Conservation (phyloP, 2,113 vertebrate species). For the Poicephalus meyeri region DNA sequence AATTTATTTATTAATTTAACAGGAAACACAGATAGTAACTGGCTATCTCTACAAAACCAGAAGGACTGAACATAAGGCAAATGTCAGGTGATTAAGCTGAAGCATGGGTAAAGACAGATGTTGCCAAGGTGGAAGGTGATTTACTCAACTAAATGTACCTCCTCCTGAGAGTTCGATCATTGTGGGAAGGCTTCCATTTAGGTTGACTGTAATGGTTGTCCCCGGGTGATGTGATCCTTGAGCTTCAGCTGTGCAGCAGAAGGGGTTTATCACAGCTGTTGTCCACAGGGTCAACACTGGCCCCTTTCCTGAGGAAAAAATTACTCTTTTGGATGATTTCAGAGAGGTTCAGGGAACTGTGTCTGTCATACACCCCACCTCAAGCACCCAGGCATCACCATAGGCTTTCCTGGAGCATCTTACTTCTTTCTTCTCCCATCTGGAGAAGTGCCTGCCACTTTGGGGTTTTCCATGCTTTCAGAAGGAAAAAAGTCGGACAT, state of each 20-base stretch:
- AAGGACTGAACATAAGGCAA: not conserved
- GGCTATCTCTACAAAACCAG: not conserved
- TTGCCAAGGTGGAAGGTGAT: not conserved
- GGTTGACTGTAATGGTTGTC: not conserved
- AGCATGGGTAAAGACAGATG: not conserved
- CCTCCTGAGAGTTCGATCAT: not conserved
- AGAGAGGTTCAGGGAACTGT: not conserved
- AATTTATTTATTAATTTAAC: not conserved
- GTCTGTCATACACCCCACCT: not conserved
- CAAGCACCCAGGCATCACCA: not conserved
- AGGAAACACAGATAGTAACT: not conserved
- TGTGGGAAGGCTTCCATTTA: not conserved
- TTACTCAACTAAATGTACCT: not conserved
- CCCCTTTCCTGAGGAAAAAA: not conserved
- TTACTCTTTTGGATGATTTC: not conserved
- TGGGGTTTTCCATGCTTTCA: not conserved
- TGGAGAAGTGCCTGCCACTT: not conserved
- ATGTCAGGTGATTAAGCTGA: not conserved
- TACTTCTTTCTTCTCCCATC: not conserved
- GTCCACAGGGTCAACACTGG: too few relatives aligned
- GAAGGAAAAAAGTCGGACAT: not conserved
- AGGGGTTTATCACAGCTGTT: not conserved
- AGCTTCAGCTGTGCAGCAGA: not conserved
- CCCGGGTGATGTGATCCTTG: too few relatives aligned
- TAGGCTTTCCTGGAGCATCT: not conserved